A percentile compares a stretch with the other conserved stretches of the same genome.
These are phyloP conservation scores for Dryobota labecula DNA, from an alignment of 2,888 invertebrate species.

Conservation along the genomic window DNA sequence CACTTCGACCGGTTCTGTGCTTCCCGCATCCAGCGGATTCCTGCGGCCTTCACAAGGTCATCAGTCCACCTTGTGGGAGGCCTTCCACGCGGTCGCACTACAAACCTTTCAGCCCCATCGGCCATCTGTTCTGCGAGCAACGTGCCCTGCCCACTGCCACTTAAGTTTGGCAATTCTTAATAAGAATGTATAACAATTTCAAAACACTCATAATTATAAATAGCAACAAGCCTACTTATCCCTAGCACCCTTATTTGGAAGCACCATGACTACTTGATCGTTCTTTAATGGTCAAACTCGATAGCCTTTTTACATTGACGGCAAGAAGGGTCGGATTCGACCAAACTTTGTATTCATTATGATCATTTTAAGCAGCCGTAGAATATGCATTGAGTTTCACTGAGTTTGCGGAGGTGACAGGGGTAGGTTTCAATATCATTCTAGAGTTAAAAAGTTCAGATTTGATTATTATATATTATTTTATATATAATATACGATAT, in stretches of 20 bases:
- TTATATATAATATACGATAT: no score
- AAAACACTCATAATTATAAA: conserved; percentile 1
- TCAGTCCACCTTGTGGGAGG: no score
- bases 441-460: background rate
- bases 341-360: conserved; percentile 37
- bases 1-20: no score
- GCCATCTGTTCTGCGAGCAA: no score
- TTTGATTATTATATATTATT: no score
- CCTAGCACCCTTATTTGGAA: conserved; percentile 10
- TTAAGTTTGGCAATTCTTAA: no score
- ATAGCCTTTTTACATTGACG: conserved; percentile 30
- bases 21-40: no score
- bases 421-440: conserved; percentile 28
- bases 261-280: conserved; percentile 51
- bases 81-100: no score
- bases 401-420: conserved; percentile 3
- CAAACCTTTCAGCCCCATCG: no score
- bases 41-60: no score
- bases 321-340: conserved; percentile 25
- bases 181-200: background rate
- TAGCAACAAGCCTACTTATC: conserved; percentile 1
- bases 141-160: no score
- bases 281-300: conserved; percentile 18
- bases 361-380: conserved; percentile 44
- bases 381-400: conserved; percentile 56